Evolutionary conservation across 2,113 vertebrate genomes (phyloP), one percentile per base, ranked within the genome.

Genomic region (Speoplatyrhinus poulsoni): DNA sequence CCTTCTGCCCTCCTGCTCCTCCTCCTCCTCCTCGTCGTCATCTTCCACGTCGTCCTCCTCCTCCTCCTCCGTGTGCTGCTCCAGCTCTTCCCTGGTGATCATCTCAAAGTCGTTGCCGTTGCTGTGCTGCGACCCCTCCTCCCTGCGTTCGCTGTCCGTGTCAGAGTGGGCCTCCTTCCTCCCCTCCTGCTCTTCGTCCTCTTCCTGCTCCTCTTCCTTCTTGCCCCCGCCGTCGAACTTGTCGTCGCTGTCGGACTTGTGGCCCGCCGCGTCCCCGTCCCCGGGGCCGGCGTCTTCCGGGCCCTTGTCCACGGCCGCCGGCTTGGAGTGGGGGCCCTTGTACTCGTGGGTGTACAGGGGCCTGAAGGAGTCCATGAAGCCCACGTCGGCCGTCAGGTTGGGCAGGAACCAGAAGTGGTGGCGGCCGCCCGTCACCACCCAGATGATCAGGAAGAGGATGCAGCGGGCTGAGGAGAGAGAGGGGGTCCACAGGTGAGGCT

Each of bases 51-150:
- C 92, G 3, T 93, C 93, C 46, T 95, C 95, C n/a, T 94, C 94
- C 73, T 90, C 95, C 50, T 94, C 96, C 59, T 97, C 96, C 9
- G 97, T 98, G 82, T 98, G 95, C 91, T 98, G 96, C 83, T 99
- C 98, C 85, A 99, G 93, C 94, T 99, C 97, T 80, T 99, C 98
- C 79, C 96, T 96, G 86, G 96, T 99, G 90, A 99, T 99, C 96
- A 99, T 98, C 93, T 99, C 98, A 92, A 99, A 99, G 93, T 99
- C 98, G 91, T 99, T 99, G 70, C 96, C 97, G 82, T 96, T 99
- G 94, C 98, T 99, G 92, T 99, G 97, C 72, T 99, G 97, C 61
- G 97, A 99, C 3, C 95, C 93, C 65, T 99, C 98, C 78, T 98
- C 98, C 7, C 95, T 90, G 56, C 95, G 94, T 89, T 99, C 97